These are phyloP conservation scores for Phycodurus eques DNA, from an alignment of 2,113 vertebrate genomes.

Conservation along the genomic window DNA sequence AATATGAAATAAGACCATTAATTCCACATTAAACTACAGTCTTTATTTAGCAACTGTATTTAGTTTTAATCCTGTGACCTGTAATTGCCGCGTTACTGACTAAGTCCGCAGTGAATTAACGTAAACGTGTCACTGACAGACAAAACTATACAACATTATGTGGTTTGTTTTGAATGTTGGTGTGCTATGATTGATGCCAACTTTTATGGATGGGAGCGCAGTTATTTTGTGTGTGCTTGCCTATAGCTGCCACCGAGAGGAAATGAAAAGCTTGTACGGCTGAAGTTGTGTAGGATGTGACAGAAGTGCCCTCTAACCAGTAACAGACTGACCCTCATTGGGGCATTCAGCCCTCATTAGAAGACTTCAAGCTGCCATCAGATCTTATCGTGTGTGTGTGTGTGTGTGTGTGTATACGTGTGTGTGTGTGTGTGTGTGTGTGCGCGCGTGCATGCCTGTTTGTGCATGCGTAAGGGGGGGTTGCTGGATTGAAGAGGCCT, in stretches of 20 bases:
- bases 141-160: background rate
- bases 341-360: slow-evolving; percentile 64
- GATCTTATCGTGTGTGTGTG: slow-evolving; percentile 55
- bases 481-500: slow-evolving; percentile 13
- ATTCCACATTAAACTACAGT: background rate
- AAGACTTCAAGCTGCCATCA: slow-evolving; percentile 55
- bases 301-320: slow-evolving; percentile 37
- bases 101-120: background rate
- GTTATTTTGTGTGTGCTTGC: background rate
- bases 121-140: background rate
- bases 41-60: background rate
- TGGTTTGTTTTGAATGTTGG: background rate
- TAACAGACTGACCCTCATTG: slow-evolving; percentile 47
- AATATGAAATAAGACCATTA: background rate
- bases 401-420: slow-evolving; percentile 8
- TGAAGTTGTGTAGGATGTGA: slow-evolving; percentile 6
- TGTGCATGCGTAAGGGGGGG: slow-evolving; percentile 2
- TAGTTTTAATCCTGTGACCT: background rate
- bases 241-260: background rate
- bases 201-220: background rate
- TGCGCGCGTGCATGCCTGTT: background rate
- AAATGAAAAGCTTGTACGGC: slow-evolving; percentile 22
- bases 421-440: background rate
- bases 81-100: background rate
- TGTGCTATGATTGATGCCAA: background rate